A percentile compares a stretch with the other conserved stretches of the same genome.
Conservation (phyloP, 2,113 vertebrate genomes). For the Pitta sordida region DNA sequence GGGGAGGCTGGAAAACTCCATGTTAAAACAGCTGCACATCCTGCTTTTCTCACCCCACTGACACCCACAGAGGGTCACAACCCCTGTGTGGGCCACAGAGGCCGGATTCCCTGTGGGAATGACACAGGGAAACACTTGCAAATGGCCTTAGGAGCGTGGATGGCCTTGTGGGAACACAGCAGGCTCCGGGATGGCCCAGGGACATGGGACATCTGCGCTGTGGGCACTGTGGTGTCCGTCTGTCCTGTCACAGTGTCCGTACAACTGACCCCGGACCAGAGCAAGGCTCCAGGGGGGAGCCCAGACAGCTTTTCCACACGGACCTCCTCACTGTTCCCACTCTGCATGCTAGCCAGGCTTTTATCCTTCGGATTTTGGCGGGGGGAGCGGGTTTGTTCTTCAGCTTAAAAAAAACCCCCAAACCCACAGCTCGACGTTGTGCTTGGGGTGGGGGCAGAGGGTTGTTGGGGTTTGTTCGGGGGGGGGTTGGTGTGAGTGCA, state of each 20-base stretch:
- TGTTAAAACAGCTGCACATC: background rate
- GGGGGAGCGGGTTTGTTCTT: background rate
- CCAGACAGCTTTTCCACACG: background rate
- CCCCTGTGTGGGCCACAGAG: background rate
- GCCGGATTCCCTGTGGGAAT: background rate
- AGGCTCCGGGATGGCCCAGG: background rate
- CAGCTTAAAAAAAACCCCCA: background rate
- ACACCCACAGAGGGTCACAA: background rate
- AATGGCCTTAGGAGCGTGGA: background rate
- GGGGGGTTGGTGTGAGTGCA: background rate
- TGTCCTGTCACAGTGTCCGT: background rate
- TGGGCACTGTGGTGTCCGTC: background rate
- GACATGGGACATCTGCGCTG: background rate
- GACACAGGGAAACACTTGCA: background rate
- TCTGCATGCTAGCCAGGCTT: background rate
- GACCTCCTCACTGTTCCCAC: background rate
- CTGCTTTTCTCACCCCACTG: slow-evolving; percentile 4
- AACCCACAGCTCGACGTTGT: background rate
- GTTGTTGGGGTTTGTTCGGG: background rate
- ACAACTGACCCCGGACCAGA: background rate
- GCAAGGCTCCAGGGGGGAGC: background rate
- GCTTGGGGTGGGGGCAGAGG: background rate
- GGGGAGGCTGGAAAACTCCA: background rate
- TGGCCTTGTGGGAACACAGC: background rate
- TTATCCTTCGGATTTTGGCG: background rate